Percentiles rank a stretch among this genome's conserved stretches.
Conservation (phyloP, 2,113 vertebrate species). For the Canis aureus region DNA sequence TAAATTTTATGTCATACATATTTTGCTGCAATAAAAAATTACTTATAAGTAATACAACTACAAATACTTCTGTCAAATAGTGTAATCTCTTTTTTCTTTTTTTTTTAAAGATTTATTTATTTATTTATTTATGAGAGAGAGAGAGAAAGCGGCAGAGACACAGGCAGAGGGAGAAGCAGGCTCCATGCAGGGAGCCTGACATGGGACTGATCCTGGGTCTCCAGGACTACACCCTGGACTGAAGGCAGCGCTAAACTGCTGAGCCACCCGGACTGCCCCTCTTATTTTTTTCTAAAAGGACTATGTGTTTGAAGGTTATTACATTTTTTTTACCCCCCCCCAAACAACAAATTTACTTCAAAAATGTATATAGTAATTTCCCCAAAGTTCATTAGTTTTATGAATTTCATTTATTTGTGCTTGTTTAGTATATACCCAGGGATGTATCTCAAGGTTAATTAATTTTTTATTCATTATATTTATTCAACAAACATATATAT, state of each 20-base stretch:
- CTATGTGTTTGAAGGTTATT: slow-evolving; percentile 7
- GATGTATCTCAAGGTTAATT: neutral
- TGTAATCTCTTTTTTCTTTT: neutral
- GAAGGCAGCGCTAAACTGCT: no score
- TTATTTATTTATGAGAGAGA: no score
- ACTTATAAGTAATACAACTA: slow-evolving; percentile 40
- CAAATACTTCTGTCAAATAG: neutral
- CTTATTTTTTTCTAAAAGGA: neutral
- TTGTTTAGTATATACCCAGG: neutral
- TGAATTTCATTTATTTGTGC: neutral
- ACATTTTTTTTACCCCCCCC: neutral
- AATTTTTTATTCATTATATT: slow-evolving; percentile 34
- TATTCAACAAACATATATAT: neutral
- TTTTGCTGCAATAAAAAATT: neutral
- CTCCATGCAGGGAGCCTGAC: no score
- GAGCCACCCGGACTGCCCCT: no score
- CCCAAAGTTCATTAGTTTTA: neutral
- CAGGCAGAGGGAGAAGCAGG: no score
- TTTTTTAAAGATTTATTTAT: no score
- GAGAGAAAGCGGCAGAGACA: no score
- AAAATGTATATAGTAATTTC: neutral
- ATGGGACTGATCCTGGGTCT: no score
- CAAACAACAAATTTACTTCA: neutral
- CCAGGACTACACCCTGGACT: no score
- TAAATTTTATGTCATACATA: neutral